Percentiles rank a stretch among this genome's conserved stretches.
Evolutionary conservation across 2,113 vertebrate species (phyloP).

Genomic region (Takifugu flavidus): DNA sequence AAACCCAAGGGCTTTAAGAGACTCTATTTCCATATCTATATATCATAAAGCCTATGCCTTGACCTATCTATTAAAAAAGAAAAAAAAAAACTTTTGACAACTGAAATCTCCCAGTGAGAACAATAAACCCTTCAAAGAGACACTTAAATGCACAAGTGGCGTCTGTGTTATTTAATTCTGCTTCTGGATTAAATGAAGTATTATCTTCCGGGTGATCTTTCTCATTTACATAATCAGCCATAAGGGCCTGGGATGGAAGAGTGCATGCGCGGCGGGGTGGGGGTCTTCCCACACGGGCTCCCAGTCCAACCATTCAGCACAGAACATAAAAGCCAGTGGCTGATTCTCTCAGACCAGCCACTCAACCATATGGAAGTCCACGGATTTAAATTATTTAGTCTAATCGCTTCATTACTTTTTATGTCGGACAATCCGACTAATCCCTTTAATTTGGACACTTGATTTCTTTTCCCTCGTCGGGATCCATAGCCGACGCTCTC

Average conservation of each 20-base stretch:
- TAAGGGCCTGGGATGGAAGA: constrained; percentile 49
- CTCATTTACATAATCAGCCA: constrained; percentile 75
- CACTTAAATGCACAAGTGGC: constrained; percentile 65
- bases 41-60: constrained; percentile 40
- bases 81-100: constrained; percentile 49
- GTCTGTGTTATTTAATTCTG: constrained; percentile 74
- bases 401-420: constrained; percentile 79
- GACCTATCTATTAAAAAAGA: constrained; percentile 54
- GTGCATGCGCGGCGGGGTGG: constrained; percentile 22
- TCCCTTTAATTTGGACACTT: constrained; percentile 69
- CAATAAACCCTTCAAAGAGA: constrained; percentile 58
- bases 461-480: constrained; percentile 29
- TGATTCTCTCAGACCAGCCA: constrained; percentile 61
- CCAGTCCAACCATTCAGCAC: constrained; percentile 66
- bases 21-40: constrained; percentile 81
- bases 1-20: constrained; percentile 84
- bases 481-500: constrained; percentile 21
- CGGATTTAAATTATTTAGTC: constrained; percentile 78
- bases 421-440: constrained; percentile 67
- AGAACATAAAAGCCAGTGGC: constrained; percentile 61
- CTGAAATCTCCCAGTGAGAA: constrained; percentile 44
- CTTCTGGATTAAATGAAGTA: constrained; percentile 69
- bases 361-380: constrained; percentile 74
- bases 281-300: constrained; percentile 51
- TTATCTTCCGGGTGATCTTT: constrained; percentile 68